A percentile compares a stretch with the other conserved stretches of the same genome.
Evolutionary conservation across 2,888 invertebrate species (phyloP).

Genomic region (Drosophila percnosoma): DNA sequence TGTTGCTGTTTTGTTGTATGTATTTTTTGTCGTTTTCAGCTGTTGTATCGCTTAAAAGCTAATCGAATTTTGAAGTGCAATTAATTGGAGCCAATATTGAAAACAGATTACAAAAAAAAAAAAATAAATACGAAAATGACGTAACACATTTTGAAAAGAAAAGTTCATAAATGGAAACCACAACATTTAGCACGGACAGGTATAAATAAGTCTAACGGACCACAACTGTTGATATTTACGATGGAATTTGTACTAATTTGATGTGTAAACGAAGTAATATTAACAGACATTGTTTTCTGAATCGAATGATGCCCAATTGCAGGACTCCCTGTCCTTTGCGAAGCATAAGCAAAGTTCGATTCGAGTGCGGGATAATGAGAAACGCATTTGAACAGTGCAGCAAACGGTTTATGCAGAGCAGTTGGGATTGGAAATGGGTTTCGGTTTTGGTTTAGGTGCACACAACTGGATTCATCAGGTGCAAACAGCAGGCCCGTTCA

Average conservation of each 20-base stretch:
- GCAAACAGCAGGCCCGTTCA: conserved; percentile 3
- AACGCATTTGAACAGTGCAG: conserved; percentile 56
- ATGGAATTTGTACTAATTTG: not conserved
- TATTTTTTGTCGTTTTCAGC: conserved; percentile 52
- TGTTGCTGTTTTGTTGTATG: conserved; percentile 47
- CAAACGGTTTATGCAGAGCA: conserved; percentile 35
- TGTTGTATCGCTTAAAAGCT: conserved; percentile 66
- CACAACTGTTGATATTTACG: conserved; percentile 16
- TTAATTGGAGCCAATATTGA: conserved; percentile 71
- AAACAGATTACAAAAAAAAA: conserved; percentile 27
- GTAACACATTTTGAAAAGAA: conserved; percentile 11
- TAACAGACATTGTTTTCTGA: conserved; percentile 2
- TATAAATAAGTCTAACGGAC: conserved; percentile 27
- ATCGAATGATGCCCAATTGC: conserved; percentile 16
- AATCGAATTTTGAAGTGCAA: conserved; percentile 72
- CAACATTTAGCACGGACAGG: conserved; percentile 48
- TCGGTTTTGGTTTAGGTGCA: conserved; percentile 28
- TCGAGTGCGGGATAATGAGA: conserved; percentile 53
- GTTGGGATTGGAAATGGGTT: conserved; percentile 9
- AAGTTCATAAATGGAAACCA: conserved; percentile 27
- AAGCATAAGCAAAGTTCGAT: conserved; percentile 16
- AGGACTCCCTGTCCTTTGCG: conserved; percentile 7
- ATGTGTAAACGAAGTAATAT: not conserved
- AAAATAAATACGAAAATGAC: conserved; percentile 16
- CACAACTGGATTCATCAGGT: conserved; percentile 40